These are phyloP conservation scores for Chaunax sp. DNA, from an alignment of 2,797 vertebrate genomes.

Conservation along the genomic window DNA sequence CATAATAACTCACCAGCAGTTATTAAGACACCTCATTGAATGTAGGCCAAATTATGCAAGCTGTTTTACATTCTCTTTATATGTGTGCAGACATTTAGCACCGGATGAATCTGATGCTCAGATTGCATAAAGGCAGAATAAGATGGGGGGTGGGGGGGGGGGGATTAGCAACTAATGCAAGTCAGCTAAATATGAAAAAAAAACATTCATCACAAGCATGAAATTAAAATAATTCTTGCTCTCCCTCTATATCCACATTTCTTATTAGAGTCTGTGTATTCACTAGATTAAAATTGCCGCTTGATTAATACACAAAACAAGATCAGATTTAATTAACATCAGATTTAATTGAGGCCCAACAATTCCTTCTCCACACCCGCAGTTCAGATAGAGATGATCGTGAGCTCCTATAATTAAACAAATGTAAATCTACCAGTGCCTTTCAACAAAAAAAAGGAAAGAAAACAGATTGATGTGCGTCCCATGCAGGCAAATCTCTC, in stretches of 20 bases:
- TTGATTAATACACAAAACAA: slow-evolving; percentile 89
- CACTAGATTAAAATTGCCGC: slow-evolving; percentile 88
- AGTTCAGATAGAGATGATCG: slow-evolving; percentile 79
- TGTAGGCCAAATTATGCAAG: slow-evolving; percentile 51
- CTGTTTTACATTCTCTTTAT: slow-evolving; percentile 58
- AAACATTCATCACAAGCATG: slow-evolving; percentile 83
- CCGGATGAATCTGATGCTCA: slow-evolving; percentile 68
- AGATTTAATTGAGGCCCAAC: slow-evolving; percentile 86
- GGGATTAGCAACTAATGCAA: slow-evolving; percentile 79
- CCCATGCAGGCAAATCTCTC: slow-evolving; percentile 78
- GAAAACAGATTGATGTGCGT: slow-evolving; percentile 72
- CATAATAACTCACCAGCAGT: slow-evolving; percentile 64
- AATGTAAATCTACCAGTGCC: slow-evolving; percentile 78
- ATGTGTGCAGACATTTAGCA: slow-evolving; percentile 65
- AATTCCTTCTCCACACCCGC: slow-evolving; percentile 76
- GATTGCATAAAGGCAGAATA: slow-evolving; percentile 63
- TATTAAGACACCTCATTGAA: slow-evolving; percentile 57
- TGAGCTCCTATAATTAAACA: slow-evolving; percentile 81
- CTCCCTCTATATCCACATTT: slow-evolving; percentile 78
- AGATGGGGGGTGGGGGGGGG: not conserved
- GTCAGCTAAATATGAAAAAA: slow-evolving; percentile 72
- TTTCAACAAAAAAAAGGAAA: slow-evolving; percentile 60
- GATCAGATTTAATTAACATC: slow-evolving; percentile 91
- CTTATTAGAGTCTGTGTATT: slow-evolving; percentile 81
- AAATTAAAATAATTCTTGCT: slow-evolving; percentile 85